Percentiles rank a stretch among this genome's conserved stretches.
These are phyloP conservation scores for Gadopsis bispinosus DNA, from an alignment of 2,797 vertebrate genomes.

Conservation along the genomic window DNA sequence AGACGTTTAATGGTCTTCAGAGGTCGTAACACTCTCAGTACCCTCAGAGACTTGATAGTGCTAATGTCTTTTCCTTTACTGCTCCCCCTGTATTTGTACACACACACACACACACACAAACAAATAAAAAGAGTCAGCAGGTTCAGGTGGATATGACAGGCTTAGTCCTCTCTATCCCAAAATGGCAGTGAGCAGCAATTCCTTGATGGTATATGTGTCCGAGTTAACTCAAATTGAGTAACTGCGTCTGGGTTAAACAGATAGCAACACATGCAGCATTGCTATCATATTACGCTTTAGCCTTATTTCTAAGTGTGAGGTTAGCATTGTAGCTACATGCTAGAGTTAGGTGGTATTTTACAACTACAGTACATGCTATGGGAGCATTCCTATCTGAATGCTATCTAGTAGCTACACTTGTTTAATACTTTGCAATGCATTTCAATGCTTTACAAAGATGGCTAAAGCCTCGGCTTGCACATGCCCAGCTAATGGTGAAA, in stretches of 20 bases:
- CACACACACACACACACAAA: slow-evolving; percentile 37
- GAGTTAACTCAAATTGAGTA: slow-evolving; percentile 83
- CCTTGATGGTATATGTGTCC: slow-evolving; percentile 64
- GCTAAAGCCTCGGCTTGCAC: slow-evolving; percentile 66
- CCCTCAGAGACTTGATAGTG: slow-evolving; percentile 96
- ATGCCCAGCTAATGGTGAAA: slow-evolving; percentile 73
- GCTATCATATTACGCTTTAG: slow-evolving; percentile 66
- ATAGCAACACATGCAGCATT: slow-evolving; percentile 83
- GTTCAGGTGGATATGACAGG: slow-evolving; percentile 16
- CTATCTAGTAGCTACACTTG: slow-evolving; percentile 46
- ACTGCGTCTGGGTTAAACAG: slow-evolving; percentile 77
- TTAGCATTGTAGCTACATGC: slow-evolving; percentile 77
- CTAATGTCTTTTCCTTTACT: slow-evolving; percentile 96
- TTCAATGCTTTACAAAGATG: slow-evolving; percentile 74
- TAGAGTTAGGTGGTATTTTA: slow-evolving; percentile 65
- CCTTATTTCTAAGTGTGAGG: slow-evolving; percentile 57
- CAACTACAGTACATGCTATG: slow-evolving; percentile 74
- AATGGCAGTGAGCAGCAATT: slow-evolving; percentile 75
- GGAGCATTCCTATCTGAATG: slow-evolving; percentile 64
- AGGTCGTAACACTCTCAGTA: slow-evolving; percentile 94
- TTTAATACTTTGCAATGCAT: slow-evolving; percentile 63
- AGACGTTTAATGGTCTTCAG: slow-evolving; percentile 97
- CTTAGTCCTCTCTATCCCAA: slow-evolving; percentile 48
- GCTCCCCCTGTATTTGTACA: slow-evolving; percentile 85
- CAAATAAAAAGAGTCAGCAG: slow-evolving; percentile 55